Percentiles rank a stretch among this genome's conserved stretches.
phyloP scores from a whole-genome alignment of 1,140 invertebrate species.

The Drosophila nikananu region DNA sequence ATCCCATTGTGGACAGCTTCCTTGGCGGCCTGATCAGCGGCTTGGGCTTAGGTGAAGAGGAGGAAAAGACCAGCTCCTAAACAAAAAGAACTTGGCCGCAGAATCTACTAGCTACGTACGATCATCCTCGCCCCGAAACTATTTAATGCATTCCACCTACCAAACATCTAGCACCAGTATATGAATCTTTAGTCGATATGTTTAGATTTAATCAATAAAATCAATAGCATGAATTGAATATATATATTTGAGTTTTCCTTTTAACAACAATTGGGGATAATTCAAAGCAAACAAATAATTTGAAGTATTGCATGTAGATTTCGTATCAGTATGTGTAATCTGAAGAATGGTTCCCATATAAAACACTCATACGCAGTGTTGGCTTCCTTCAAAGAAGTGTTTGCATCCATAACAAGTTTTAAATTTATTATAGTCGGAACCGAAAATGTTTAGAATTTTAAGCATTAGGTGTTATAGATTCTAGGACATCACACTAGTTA shows the following conservation, averaged over 20 bases:
- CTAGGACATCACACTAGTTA: background rate
- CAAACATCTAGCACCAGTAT: slow-evolving; percentile 35
- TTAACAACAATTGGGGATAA: background rate
- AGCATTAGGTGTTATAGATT: background rate
- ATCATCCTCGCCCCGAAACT: slow-evolving; percentile 42
- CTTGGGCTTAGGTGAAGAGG: slow-evolving; percentile 64
- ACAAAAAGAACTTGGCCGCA: slow-evolving; percentile 2
- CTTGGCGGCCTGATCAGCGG: slow-evolving; percentile 74
- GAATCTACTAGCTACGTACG: slow-evolving; percentile 37
- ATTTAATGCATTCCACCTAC: slow-evolving; percentile 62
- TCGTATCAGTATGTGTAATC: background rate
- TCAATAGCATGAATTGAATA: slow-evolving; percentile 23
- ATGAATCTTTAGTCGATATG: slow-evolving; percentile 34
- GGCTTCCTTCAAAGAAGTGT: background rate
- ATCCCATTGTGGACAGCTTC: slow-evolving; percentile 76
- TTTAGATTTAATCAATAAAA: slow-evolving; percentile 17
- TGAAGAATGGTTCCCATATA: background rate
- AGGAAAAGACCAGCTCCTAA: slow-evolving; percentile 35
- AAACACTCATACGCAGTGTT: slow-evolving; percentile 7
- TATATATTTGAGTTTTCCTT: background rate
- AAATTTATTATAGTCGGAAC: slow-evolving; percentile 7
- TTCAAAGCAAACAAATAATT: background rate
- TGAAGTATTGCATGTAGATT: background rate
- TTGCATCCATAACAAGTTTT: background rate
- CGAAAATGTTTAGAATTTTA: background rate